Conservation (phyloP, 2,888 invertebrate genomes). For the Balanococcus diminutus region DNA sequence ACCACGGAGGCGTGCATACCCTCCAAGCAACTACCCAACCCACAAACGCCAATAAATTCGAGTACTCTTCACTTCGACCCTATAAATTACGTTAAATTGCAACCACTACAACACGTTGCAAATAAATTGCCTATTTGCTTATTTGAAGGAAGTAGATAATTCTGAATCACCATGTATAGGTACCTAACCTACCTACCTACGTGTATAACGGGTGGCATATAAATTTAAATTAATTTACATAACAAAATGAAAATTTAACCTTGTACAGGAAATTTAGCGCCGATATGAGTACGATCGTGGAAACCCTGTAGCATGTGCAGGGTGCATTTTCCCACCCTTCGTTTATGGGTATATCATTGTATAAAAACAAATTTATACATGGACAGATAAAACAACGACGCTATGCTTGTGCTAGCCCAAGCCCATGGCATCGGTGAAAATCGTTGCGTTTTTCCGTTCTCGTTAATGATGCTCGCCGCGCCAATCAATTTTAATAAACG, state of each 20-base stretch:
- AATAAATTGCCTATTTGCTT: background rate
- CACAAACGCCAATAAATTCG: background rate
- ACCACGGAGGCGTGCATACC: too few species aligned
- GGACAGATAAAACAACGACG: background rate
- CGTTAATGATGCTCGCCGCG: conserved; percentile 25
- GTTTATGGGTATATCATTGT: background rate
- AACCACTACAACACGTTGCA: background rate
- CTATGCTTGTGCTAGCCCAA: background rate
- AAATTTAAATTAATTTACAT: conserved; percentile 25
- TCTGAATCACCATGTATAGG: background rate
- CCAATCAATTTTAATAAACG: conserved; percentile 38
- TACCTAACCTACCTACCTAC: too few species aligned
- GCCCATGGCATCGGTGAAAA: background rate
- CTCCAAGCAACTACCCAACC: too few species aligned
- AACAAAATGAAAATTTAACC: conserved; percentile 26
- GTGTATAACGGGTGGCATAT: background rate
- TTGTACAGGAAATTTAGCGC: conserved; percentile 14
- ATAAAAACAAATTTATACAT: background rate
- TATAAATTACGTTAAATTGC: background rate
- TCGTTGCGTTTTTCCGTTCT: conserved; percentile 31
- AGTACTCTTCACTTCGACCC: background rate
- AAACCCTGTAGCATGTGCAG: background rate
- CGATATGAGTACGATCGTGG: background rate
- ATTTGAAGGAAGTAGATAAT: background rate
- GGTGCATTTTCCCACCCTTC: background rate